Evolutionary conservation across 2,888 invertebrate genomes (phyloP), one percentile per base, ranked within the genome.

Genomic region (Platerodrilus igneus): DNA sequence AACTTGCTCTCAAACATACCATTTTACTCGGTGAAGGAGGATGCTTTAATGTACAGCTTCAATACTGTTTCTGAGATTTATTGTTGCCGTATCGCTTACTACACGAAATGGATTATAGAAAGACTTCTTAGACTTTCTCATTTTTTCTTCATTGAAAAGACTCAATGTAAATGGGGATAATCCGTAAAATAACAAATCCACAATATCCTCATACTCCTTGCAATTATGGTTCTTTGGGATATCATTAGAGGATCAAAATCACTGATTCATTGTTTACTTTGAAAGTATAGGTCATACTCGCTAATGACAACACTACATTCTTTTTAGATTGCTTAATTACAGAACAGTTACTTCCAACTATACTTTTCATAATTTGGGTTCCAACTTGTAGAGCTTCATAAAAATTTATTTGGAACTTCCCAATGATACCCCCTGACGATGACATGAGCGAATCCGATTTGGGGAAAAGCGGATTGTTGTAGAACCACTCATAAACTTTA

Each of bases 401-500:
- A 16, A 9, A 37, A 18, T 11, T 51, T 46, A 15, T 13, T 34
- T 45, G 3, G 40, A 21, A 14, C 39, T 34, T 20, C 52, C 50
- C 8, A 46, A 45, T 28, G 4, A 51, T 23, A 8, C 47, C 47
- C 7, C 31, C 31, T 3, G 36, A 16, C 18, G 53, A 36, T 6
- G 46, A 53, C 25, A 48, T 32, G 9, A 52, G 28, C 19, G 30
- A 14, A 15, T 32, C 11, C 19, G 14, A 17, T n/a, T 40, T 30
- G n/a, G 47, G 37, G 26, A 53, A 53, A 35, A 47, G 47, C 37
- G 45, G 25, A 42, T 51, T 45, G 4, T 26, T 8, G 17, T 16
- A 10, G 10, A 52, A 48, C 48, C 45, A 55, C n/a, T 43, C 29
- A 4, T 13, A 4, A 23, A 55, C 25, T 9, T 11, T 26, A 11